These are phyloP conservation scores for Rhagoletis pomonella DNA, from an alignment of 1,140 invertebrate genomes.

Conservation along the genomic window DNA sequence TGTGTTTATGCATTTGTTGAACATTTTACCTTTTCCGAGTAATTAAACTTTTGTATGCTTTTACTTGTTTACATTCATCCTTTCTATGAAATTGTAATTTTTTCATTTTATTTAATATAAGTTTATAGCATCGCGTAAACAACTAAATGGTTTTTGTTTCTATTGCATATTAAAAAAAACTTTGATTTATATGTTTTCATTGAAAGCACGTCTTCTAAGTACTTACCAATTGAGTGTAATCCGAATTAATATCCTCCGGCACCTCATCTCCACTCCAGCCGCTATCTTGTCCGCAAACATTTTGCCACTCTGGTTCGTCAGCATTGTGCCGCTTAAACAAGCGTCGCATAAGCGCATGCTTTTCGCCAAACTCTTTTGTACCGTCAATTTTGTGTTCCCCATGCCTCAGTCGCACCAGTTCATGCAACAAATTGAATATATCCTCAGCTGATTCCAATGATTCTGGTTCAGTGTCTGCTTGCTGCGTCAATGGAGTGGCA, in stretches of 20 bases:
- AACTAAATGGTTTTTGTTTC: not conserved
- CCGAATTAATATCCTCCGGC: not conserved
- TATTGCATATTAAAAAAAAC: not conserved
- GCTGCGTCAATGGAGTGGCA: not conserved
- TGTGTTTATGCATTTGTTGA: no score
- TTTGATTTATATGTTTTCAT: no score
- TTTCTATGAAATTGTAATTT: not conserved
- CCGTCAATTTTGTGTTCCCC: not conserved
- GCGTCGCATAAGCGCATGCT: not conserved
- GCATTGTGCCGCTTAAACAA: not conserved
- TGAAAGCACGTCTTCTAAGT: not conserved
- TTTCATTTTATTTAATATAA: not conserved
- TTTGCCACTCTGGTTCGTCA: not conserved
- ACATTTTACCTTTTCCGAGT: no score
- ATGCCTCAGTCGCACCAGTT: not conserved
- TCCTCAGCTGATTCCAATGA: not conserved
- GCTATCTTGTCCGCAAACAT: not conserved
- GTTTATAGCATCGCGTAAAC: not conserved
- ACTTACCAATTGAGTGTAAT: slow-evolving; percentile 10
- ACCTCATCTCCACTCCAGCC: slow-evolving; percentile 14
- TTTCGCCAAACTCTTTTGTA: not conserved
- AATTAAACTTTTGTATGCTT: no score
- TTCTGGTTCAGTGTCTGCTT: not conserved
- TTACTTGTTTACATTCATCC: not conserved
- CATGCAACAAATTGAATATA: not conserved